phyloP scores from a whole-genome alignment of 2,113 vertebrate species.

The Falco punctatus region DNA sequence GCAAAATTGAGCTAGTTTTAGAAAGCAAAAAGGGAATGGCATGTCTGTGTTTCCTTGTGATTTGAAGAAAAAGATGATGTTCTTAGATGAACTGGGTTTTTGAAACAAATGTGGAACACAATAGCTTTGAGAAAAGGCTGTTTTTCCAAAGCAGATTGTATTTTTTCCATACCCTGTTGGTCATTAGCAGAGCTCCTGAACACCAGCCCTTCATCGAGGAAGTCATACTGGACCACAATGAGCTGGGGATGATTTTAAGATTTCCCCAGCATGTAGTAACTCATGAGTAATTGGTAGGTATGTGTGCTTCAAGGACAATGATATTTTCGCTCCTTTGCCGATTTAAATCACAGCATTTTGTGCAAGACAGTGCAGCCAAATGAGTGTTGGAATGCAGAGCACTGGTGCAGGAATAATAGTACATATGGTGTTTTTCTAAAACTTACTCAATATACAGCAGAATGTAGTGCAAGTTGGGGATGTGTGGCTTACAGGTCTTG shows the following conservation, averaged over 20 bases:
- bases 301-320: neutral
- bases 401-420: neutral
- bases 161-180: neutral
- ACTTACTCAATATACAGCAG: neutral
- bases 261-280: neutral
- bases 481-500: neutral
- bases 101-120: neutral
- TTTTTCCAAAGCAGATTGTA: neutral
- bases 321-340: neutral
- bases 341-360: neutral
- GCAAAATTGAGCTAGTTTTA: neutral
- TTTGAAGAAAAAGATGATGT: neutral
- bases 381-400: neutral
- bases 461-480: rapidly evolving
- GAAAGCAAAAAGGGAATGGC: neutral
- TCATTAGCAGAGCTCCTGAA: slow-evolving; percentile 9
- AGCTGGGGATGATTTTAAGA: slow-evolving; percentile 1
- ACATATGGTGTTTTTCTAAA: neutral
- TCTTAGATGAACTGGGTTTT: neutral
- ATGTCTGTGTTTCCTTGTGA: neutral
- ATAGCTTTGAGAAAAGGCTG: neutral
- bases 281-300: slow-evolving; percentile 12
- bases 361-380: neutral
- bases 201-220: neutral
- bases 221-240: neutral